Base-by-base conservation (phyloP, 2,113 vertebrate species). In the Channa argus region DNA sequence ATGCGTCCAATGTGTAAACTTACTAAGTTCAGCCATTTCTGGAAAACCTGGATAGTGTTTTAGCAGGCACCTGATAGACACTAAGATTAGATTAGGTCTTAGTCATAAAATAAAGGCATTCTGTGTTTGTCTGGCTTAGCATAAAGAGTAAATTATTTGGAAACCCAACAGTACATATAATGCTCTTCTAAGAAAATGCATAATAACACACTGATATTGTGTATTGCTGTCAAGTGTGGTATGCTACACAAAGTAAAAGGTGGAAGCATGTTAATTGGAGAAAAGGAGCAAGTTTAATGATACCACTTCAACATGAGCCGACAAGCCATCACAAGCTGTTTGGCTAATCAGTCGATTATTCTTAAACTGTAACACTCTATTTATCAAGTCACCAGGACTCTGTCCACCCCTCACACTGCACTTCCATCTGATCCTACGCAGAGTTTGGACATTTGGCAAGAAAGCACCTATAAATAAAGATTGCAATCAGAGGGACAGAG, bases 381-480 rank as follows among this genome's bases (percentile, higher is more conserved):
- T 85, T 87, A 85, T 84, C 83, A 86, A 87, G 82, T 80, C 87
- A 78, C 69, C 84, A 39, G 52, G 72, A 76, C 83, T 77, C 82
- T 86, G 72, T 84, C 88, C 88, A 93, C 94, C 92, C 94, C 94
- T 95, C 92, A 82, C 82, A 88, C 90, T 92, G 73, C 55, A 79
- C 93, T 92, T 95, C 95, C 90, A 96, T 94, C 91, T 88, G 83
- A 95, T 94, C 86, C 94, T 94, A 91, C 80, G 64, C 72, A 87
- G 93, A 92, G 93, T 95, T 93, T 92, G 81, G 87, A 92, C 90
- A 82, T 88, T 95, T 96, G 96, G 96, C 95, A 94, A 83, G 78
- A 71, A 64, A 68, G 41, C 58, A 79, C 66, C 88, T 89, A 92
- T 94, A 92, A 92, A 94, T 94, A 92, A 88, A 92, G 86, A 85